A percentile compares a stretch with the other conserved stretches of the same genome.
phyloP scores from a whole-genome alignment of 2,888 invertebrate species.

The Mimumesa dahlbomi region DNA sequence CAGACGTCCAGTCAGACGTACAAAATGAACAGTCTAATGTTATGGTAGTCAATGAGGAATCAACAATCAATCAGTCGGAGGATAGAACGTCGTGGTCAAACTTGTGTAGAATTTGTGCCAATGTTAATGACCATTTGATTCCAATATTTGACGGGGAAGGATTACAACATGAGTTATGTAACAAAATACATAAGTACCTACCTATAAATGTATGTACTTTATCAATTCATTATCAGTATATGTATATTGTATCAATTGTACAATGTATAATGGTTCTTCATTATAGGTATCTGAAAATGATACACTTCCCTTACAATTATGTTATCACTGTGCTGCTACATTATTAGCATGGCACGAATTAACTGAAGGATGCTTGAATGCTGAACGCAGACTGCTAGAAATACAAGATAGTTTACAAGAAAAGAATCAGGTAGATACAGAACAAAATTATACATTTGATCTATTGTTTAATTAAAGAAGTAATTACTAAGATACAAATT shows the following conservation, averaged over 20 bases:
- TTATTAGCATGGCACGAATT: constrained; percentile 86
- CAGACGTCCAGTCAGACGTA: constrained; percentile 50
- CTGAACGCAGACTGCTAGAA: constrained; percentile 80
- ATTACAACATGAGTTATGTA: constrained; percentile 82
- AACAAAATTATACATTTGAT: no score
- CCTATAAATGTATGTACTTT: constrained; percentile 83
- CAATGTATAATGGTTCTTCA: not conserved
- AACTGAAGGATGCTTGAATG: constrained; percentile 82
- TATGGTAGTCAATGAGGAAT: constrained; percentile 29
- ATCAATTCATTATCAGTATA: no score
- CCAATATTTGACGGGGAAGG: constrained; percentile 86
- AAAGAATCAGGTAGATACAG: constrained; percentile 44
- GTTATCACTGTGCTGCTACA: constrained; percentile 85
- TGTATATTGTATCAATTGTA: not conserved
- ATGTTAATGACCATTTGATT: constrained; percentile 81
- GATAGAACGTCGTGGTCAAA: constrained; percentile 48
- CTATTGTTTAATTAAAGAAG: not conserved
- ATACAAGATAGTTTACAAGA: constrained; percentile 68
- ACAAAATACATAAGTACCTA: constrained; percentile 85
- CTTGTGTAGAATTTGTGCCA: constrained; percentile 83
- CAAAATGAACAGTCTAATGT: constrained; percentile 32
- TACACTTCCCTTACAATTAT: constrained; percentile 83
- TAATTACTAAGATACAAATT: not conserved
- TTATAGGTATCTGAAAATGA: constrained; percentile 82
- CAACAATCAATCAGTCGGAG: not conserved